Base-by-base conservation (phyloP, 2,888 invertebrate species). In the Polymixis lichenea region DNA sequence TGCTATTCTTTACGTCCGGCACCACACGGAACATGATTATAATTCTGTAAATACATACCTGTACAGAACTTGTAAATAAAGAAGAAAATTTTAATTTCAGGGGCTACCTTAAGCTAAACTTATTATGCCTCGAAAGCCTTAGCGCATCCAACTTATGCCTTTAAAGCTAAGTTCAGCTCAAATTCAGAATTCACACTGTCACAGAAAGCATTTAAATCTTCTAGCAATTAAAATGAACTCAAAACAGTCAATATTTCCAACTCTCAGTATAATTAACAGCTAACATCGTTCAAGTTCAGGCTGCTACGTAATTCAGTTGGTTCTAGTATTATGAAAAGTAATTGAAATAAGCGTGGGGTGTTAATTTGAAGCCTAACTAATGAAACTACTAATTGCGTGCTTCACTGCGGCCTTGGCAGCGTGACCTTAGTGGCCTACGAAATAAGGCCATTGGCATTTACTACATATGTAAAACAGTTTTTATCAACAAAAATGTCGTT, bases 371-470 rank as follows among this genome's bases (percentile, higher is more conserved):
- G 92, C 93, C 93, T 82, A 88, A 91, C 89, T 90, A 93, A 92
- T 92, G 92, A 92, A 89, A 87, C 89, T 86, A 87, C 92, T 94
- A 93, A 94, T 94, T 92, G 92, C 91, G 90, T 91, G 90, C 86
- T 90, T 89, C 88, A 82, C 87, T 76, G 80, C 86, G 92, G 86
- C 94, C 94, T 94, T 94, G 92, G 86, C 83, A 86, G 78, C 78
- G 82, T 89, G 90, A 93, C 94, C 93, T 93, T 91, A 90, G 78
- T 88, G 83, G 89, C 85, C 86, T 84, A 83, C 87, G 78, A 81
- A 88, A 80, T 92, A 90, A 92, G 92, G 92, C 90, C 92, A 89
- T 91, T 93, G 91, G 88, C 93, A 90, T 91, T 91, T 88, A 84
- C 83, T 81, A 80, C 80, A 60, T 84, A 82, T 82, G 78, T 77